Conservation (phyloP, 92 coral and sea anemone genomes). For the Porites lobata region DNA sequence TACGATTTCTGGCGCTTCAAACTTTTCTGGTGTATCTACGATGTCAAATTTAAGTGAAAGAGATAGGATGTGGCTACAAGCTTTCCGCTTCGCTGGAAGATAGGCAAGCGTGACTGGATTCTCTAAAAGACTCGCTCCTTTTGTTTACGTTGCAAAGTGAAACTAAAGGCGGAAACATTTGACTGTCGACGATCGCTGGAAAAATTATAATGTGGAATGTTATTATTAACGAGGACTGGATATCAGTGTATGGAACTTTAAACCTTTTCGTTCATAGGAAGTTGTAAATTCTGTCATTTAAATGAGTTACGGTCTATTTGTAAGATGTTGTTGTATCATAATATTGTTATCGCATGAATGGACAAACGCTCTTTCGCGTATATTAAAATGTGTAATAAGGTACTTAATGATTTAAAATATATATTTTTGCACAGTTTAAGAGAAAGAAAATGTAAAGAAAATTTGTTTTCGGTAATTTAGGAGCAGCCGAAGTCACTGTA, state of each 20-base stretch:
- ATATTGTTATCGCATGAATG: background rate
- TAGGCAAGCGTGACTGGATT: slow-evolving; percentile 3
- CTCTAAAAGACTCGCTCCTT: background rate
- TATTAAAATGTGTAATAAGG: background rate
- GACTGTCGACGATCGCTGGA: slow-evolving; percentile 54
- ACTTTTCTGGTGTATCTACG: slow-evolving; percentile 87
- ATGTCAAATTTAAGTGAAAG: slow-evolving; percentile 82
- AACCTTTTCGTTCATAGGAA: background rate
- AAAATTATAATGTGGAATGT: background rate
- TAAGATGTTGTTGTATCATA: slow-evolving; percentile 1
- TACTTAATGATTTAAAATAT: slow-evolving; percentile 1
- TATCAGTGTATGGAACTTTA: background rate
- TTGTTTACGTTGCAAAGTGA: slow-evolving; percentile 15
- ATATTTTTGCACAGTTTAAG: slow-evolving; percentile 8
- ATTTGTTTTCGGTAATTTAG: slow-evolving; percentile 2
- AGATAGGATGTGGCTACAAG: slow-evolving; percentile 88
- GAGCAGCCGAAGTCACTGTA: background rate
- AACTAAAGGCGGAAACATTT: slow-evolving; percentile 43
- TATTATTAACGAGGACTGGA: background rate
- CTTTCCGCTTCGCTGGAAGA: slow-evolving; percentile 87
- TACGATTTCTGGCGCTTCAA: slow-evolving; percentile 89
- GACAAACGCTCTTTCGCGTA: background rate
- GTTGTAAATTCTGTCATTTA: slow-evolving; percentile 7
- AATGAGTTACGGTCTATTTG: slow-evolving; percentile 28
- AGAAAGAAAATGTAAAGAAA: background rate